Evolutionary conservation across 1,140 invertebrate species (phyloP), one percentile per base, ranked within the genome.

Genomic region (Aphelinus certus): DNA sequence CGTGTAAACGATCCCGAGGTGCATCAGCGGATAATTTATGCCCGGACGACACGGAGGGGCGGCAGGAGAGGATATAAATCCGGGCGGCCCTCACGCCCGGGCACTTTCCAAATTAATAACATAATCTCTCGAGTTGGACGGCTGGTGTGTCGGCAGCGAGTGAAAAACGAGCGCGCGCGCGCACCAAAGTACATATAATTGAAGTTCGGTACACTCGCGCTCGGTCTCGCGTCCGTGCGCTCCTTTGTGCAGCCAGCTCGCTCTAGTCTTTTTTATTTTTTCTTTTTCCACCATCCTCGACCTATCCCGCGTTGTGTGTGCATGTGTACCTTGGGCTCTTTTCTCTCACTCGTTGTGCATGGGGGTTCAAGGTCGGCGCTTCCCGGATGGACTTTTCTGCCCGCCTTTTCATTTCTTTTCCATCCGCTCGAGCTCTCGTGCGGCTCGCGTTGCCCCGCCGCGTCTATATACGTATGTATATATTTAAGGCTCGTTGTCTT

Each of bases 31-130:
- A 56, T 70, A 70, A 70, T 70, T 61, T 70, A 70, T 70, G 51
- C 46, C 69, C 43, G 48, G 63, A 49, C 55, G 60, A 71, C 69
- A 71, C 9, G 48, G 68, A 9, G 9, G 60, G 55, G 26, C 57
- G 58, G 48, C 49, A 45, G 2, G 26, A n/a, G 26, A 9, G 10
- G 46, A 45, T 26, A 26, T 26, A 26, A 26, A 26, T 26, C 26
- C 26, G 26, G 26, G 26, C 26, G 26, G 26, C 26, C 26, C 26
- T 26, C 46, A 51, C 7, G 26, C 58, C 42, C 58, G 47, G 60
- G 60, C 69, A 71, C 62, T 62, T 55, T 46, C 53, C 58, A 71
- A 71, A 71, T 71, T 71, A 71, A 71, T 71, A 71, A 71, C 69
- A 71, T 71, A 71, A 71, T 71, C 69, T 26, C 26, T 55, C 58